A percentile compares a stretch with the other conserved stretches of the same genome.
Evolutionary conservation across 2,797 vertebrate genomes (phyloP).

Genomic region (Hapalemur alaotrensis): DNA sequence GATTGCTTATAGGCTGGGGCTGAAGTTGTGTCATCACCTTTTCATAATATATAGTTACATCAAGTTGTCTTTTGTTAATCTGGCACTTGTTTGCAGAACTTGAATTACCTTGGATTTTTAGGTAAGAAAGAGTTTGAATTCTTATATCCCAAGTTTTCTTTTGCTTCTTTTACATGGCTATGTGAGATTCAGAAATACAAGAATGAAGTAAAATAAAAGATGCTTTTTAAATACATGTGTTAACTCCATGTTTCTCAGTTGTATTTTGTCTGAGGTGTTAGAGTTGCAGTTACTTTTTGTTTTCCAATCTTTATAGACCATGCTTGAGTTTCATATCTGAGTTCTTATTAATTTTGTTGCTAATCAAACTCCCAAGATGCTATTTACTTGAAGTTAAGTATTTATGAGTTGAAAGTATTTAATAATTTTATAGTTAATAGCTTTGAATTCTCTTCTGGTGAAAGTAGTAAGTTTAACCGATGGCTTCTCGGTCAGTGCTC

Average conservation of each 20-base stretch:
- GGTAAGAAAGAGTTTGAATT: conserved; percentile 27
- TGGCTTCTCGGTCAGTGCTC: background rate
- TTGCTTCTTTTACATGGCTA: background rate
- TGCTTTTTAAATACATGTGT: background rate
- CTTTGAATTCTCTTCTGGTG: background rate
- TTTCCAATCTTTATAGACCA: background rate
- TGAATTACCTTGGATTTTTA: background rate
- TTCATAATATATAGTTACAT: background rate
- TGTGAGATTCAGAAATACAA: background rate
- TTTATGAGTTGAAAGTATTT: background rate
- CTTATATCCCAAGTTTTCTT: background rate
- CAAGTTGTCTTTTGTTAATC: background rate
- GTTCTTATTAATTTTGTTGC: conserved; percentile 24
- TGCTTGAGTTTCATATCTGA: background rate
- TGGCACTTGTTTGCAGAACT: background rate
- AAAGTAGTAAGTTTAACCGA: background rate
- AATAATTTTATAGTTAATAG: conserved; percentile 20
- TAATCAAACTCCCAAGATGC: background rate
- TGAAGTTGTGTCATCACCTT: background rate
- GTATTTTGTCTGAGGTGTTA: background rate
- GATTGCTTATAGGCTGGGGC: background rate
- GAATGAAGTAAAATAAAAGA: background rate
- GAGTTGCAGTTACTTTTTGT: background rate
- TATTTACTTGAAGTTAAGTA: conserved; percentile 11
- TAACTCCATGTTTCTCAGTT: background rate